Conservation (phyloP, 2,113 vertebrate species). For the Xenopus laevis region DNA sequence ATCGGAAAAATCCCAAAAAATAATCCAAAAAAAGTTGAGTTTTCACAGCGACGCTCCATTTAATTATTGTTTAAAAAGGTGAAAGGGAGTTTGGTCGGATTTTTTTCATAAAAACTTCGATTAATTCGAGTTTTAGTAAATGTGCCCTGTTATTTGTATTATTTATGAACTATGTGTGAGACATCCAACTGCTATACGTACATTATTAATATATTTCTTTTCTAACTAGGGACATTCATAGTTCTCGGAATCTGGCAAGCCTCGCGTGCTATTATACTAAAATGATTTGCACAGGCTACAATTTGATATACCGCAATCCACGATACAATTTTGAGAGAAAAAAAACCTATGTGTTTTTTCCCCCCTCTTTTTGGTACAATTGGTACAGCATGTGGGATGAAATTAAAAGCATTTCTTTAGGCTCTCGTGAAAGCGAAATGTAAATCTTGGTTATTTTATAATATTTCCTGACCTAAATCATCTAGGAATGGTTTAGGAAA, state of each 20-base stretch:
- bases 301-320: background rate
- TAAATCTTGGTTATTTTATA: constrained; percentile 4
- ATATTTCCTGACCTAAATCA: background rate
- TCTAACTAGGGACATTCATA: background rate
- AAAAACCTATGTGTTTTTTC: background rate
- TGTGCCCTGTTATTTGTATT: too few species aligned
- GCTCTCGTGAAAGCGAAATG: background rate
- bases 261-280: background rate
- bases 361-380: background rate
- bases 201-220: background rate
- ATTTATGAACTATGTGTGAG: too few species aligned
- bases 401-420: background rate
- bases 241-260: background rate
- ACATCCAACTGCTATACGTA: too few species aligned
- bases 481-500: background rate
- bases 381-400: background rate
- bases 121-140: too few species aligned
- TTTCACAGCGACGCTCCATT: too few species aligned
- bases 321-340: background rate
- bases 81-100: too few species aligned
- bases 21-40: too few species aligned
- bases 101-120: too few species aligned
- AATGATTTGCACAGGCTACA: background rate
- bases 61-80: too few species aligned
- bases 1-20: too few species aligned